These are phyloP conservation scores for Chascanopsetta lugubris DNA, from an alignment of 2,113 vertebrate species.

Conservation along the genomic window DNA sequence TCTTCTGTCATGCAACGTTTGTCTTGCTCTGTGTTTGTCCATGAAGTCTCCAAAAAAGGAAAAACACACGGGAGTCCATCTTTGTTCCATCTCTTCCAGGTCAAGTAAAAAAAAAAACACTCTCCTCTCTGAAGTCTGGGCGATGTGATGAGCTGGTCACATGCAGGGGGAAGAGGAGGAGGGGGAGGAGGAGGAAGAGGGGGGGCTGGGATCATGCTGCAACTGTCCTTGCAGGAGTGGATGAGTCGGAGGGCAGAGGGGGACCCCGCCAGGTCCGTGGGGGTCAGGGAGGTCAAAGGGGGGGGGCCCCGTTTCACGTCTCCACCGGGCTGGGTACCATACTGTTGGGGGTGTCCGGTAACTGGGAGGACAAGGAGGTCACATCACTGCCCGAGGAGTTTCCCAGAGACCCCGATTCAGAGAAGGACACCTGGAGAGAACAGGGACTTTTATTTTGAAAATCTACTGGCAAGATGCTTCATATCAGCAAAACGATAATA, in stretches of 20 bases:
- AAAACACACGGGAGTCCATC: constrained; percentile 22
- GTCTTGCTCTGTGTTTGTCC: constrained; percentile 54
- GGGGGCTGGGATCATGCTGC: constrained; percentile 73
- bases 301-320: constrained; percentile 88
- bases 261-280: neutral
- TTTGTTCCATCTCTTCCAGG: constrained; percentile 82
- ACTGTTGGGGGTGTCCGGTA: constrained; percentile 96
- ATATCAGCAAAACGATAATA: no score
- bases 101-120: constrained; percentile 33
- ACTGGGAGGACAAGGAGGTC: constrained; percentile 93
- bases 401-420: constrained; percentile 91
- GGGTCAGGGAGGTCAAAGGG: constrained; percentile 21
- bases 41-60: constrained; percentile 46
- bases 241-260: constrained; percentile 9
- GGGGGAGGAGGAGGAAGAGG: no score
- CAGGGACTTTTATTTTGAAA: no score
- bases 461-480: no score
- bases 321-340: constrained; percentile 97
- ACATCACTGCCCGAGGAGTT: constrained; percentile 95
- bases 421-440: constrained; percentile 88
- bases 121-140: constrained; percentile 75
- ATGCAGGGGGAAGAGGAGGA: constrained; percentile 65
- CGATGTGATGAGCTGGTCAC: constrained; percentile 74
- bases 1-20: constrained; percentile 69
- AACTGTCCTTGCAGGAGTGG: constrained; percentile 70